These are phyloP conservation scores for Patiria miniata DNA, from an alignment of 35 echinoderm and acorn worm genomes.

Conservation along the genomic window DNA sequence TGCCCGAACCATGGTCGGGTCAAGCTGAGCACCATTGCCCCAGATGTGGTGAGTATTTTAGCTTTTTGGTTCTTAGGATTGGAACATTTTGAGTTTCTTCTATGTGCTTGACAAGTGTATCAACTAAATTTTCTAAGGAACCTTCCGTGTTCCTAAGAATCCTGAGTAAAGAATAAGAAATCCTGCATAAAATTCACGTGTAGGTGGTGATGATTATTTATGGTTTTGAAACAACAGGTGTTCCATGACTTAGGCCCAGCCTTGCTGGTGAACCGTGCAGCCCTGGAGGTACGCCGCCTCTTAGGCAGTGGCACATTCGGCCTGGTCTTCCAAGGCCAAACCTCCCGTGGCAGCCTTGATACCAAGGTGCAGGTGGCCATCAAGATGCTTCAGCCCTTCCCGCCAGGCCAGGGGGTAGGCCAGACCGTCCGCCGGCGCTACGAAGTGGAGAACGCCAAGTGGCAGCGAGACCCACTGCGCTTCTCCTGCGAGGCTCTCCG, in stretches of 20 bases:
- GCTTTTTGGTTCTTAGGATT: no score
- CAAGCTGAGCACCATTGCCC: constrained; percentile 64
- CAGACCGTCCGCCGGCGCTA: constrained; percentile 74
- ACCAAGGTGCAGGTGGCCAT: constrained; percentile 55
- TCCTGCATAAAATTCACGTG: no score
- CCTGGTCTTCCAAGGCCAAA: constrained; percentile 81
- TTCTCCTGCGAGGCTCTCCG: constrained; percentile 84
- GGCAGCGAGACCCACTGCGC: constrained; percentile 76
- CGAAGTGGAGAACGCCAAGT: constrained; percentile 88
- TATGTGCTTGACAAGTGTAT: no score
- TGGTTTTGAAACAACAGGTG: constrained; percentile 35
- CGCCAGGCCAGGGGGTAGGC: constrained; percentile 79
- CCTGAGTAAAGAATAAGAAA: no score
- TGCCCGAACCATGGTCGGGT: constrained; percentile 91
- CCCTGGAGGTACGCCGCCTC: constrained; percentile 70
- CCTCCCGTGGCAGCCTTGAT: background rate
- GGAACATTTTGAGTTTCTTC: no score
- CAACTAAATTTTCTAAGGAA: no score
- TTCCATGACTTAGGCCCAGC: constrained; percentile 74
- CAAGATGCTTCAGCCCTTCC: constrained; percentile 94
- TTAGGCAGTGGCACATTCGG: constrained; percentile 92
- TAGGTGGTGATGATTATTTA: no score
- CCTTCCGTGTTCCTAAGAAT: no score
- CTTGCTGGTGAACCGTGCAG: constrained; percentile 55
- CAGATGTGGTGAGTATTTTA: constrained; percentile 86